These are phyloP conservation scores for Pandemis corylana DNA, from an alignment of 2,888 invertebrate genomes.

Conservation along the genomic window DNA sequence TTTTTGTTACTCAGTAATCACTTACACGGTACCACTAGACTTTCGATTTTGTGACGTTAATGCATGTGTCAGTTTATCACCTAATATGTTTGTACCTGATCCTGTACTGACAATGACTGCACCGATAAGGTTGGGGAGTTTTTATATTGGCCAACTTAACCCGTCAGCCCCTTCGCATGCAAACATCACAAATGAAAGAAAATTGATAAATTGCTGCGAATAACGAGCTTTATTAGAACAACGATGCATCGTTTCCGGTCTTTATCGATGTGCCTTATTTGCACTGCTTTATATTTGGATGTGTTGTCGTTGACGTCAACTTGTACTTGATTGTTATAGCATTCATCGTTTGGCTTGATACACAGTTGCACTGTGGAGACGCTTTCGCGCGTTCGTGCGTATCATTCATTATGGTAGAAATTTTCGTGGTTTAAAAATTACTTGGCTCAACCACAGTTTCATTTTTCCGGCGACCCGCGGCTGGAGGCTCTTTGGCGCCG, in stretches of 20 bases:
- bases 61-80: too few species aligned
- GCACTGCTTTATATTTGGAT: conserved; percentile 11
- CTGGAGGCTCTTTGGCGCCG: neutral
- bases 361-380: conserved; percentile 59
- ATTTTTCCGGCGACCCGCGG: neutral
- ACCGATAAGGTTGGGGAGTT: neutral
- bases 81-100: too few species aligned
- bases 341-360: conserved; percentile 47
- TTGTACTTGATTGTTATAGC: conserved; percentile 3
- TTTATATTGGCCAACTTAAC: conserved; percentile 7
- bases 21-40: too few species aligned
- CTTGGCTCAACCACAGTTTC: neutral
- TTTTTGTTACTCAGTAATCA: too few species aligned
- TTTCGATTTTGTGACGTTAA: too few species aligned
- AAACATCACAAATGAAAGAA: conserved; percentile 15
- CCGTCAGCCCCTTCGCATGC: conserved; percentile 4
- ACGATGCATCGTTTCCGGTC: conserved; percentile 6
- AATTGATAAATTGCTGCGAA: conserved; percentile 29
- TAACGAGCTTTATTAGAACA: conserved; percentile 17
- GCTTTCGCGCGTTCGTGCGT: conserved; percentile 67
- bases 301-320: conserved; percentile 10
- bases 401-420: conserved; percentile 41
- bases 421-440: conserved; percentile 3
- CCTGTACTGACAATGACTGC: too few species aligned
- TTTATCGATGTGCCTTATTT: conserved; percentile 22